Evolutionary conservation across 2,888 invertebrate genomes (phyloP).

Genomic region (Torymus auratus): DNA sequence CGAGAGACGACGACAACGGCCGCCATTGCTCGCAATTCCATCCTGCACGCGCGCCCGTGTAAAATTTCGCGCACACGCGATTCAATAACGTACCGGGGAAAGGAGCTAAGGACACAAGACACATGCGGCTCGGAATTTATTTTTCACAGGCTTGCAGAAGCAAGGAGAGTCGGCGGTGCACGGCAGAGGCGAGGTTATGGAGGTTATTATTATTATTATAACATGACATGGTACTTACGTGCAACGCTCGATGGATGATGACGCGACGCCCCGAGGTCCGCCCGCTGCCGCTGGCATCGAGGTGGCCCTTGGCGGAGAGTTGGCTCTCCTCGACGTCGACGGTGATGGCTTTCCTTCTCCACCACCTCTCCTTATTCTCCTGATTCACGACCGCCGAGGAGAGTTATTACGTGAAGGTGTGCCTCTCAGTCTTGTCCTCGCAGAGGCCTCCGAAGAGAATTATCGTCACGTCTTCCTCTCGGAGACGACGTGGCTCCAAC

Average conservation of each 20-base stretch:
- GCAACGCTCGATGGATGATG: slow-evolving; percentile 47
- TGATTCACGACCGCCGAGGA: neutral
- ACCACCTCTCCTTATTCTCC: neutral
- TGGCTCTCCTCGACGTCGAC: neutral
- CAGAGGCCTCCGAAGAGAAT: too few species aligned
- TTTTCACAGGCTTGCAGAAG: too few species aligned
- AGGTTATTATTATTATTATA: neutral
- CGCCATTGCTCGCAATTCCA: slow-evolving; percentile 33
- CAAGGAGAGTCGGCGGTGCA: neutral
- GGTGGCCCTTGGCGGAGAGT: slow-evolving; percentile 27
- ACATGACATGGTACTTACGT: slow-evolving; percentile 48
- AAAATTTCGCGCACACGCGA: neutral
- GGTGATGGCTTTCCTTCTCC: neutral
- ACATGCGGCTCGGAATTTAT: too few species aligned
- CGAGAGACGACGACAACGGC: slow-evolving; percentile 14
- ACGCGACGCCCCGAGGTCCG: slow-evolving; percentile 18
- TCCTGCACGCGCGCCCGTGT: slow-evolving; percentile 19
- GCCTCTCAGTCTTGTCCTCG: too few species aligned
- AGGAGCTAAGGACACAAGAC: too few species aligned
- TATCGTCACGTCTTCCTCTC: too few species aligned
- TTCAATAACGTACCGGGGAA: too few species aligned
- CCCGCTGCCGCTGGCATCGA: slow-evolving; percentile 46
- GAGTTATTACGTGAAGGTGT: neutral
- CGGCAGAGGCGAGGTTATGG: neutral
- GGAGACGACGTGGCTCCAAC: too few species aligned